phyloP scores from a whole-genome alignment of 2,797 vertebrate genomes.

The Melanogrammus aeglefinus region DNA sequence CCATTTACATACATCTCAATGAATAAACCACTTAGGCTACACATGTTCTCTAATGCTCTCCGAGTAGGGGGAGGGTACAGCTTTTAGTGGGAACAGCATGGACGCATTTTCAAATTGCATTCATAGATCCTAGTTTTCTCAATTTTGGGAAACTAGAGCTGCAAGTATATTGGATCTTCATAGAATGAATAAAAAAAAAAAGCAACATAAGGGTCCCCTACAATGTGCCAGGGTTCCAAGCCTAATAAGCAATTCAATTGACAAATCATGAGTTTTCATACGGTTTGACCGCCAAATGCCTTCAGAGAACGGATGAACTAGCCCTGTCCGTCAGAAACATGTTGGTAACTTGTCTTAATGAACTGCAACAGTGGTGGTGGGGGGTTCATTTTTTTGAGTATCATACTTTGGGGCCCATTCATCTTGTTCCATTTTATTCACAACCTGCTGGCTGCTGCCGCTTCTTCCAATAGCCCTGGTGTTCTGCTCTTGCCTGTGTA shows the following conservation, averaged over 20 bases:
- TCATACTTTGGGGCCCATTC: background rate
- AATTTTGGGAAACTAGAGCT: background rate
- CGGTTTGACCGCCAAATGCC: background rate
- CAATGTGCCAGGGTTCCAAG: background rate
- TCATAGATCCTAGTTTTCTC: background rate
- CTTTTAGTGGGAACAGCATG: background rate
- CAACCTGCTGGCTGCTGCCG: background rate
- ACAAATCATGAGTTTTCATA: background rate
- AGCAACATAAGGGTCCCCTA: background rate
- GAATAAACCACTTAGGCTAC: conserved; percentile 2
- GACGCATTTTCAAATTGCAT: background rate
- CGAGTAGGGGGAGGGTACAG: background rate
- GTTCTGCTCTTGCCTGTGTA: background rate
- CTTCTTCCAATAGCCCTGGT: background rate
- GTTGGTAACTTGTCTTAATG: background rate
- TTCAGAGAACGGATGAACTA: background rate
- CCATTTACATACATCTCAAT: conserved; percentile 1
- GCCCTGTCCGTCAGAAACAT: background rate
- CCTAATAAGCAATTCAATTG: background rate
- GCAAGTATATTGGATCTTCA: background rate
- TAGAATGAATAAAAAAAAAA: no score
- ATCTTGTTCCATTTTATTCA: background rate
- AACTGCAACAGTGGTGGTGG: background rate
- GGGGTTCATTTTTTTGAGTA: background rate
- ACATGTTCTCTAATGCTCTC: background rate